Base-by-base conservation (phyloP, 2,888 invertebrate genomes). In the Perizoma affinitatum region DNA sequence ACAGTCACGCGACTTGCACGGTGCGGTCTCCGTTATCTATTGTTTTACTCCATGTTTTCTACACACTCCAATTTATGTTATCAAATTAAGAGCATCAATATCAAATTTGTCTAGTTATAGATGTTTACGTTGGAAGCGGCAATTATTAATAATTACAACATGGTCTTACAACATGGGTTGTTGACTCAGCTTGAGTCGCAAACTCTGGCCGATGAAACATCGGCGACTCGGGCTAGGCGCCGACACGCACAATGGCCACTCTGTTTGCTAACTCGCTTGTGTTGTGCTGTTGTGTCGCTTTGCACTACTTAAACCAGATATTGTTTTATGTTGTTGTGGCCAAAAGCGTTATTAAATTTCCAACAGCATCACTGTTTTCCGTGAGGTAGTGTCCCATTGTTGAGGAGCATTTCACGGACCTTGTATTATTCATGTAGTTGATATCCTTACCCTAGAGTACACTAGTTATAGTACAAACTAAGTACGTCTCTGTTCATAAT, bases 1-100 rank as follows among this genome's bases (percentile, higher is more conserved):
- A 86, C 84, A 86, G 87, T 85, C 88, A 89, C 88, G 88, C 88
- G 81, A 87, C 74, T 74, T 74, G 76, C 75, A 75, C 78, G 67
- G 70, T 73, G 71, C 71, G 74, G 72, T 77, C 75, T 75, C 71
- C 64, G 67, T 78, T 82, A 80, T 81, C 81, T 84, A 77, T 80
- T 81, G 80, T 84, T 80, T 78, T 79, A 75, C 78, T 74, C 70
- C 74, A 73, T 74, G 76, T 72, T 74, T 65, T 69, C 65, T 66
- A 63, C 72, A 70, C 64, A 64, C 75, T 62, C 65, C 65, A 56
- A 49, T 67, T 67, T 69, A 53, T 53, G 51, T 60, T 54, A 41
- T 52, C 46, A 63, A 57, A 61, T 63, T 45, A 49, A 54, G 61
- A 11, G 44, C 49, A 51, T 65, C 56, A 58, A 47, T 63, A 57